Percentiles rank a stretch among this genome's conserved stretches.
Conservation (phyloP, 2,797 vertebrate genomes). For the Dryobates pubescens region DNA sequence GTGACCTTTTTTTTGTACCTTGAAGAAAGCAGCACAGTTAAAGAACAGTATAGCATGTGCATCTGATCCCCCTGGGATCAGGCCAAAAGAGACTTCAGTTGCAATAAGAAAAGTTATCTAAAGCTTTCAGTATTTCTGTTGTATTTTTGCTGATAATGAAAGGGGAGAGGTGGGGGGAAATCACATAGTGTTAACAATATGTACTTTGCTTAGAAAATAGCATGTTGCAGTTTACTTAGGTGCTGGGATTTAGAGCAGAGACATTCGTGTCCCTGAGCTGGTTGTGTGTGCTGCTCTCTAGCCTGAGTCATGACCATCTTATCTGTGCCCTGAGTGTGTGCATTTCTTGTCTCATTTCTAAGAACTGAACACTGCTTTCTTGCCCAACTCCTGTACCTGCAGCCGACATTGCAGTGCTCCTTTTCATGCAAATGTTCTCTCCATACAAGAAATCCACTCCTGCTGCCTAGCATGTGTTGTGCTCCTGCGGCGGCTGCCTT, state of each 20-base stretch:
- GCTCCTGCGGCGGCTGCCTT: neutral
- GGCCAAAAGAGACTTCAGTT: neutral
- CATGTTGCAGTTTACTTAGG: neutral
- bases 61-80: neutral
- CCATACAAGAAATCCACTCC: neutral
- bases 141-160: neutral
- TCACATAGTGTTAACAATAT: neutral
- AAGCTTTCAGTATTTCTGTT: neutral
- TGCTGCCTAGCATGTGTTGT: neutral
- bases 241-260: neutral
- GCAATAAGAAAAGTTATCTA: neutral
- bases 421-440: neutral
- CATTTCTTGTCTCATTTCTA: fast-evolving
- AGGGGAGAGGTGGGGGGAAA: neutral
- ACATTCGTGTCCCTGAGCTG: neutral
- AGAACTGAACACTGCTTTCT: neutral
- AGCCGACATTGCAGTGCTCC: neutral
- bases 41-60: neutral
- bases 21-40: neutral
- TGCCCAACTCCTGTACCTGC: neutral
- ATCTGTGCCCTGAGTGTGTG: neutral
- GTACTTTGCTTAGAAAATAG: neutral
- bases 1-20: neutral
- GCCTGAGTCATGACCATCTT: neutral
- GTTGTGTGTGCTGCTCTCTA: neutral